Conservation (phyloP, 92 coral and sea anemone species). For the Epizoanthus ramosus region DNA sequence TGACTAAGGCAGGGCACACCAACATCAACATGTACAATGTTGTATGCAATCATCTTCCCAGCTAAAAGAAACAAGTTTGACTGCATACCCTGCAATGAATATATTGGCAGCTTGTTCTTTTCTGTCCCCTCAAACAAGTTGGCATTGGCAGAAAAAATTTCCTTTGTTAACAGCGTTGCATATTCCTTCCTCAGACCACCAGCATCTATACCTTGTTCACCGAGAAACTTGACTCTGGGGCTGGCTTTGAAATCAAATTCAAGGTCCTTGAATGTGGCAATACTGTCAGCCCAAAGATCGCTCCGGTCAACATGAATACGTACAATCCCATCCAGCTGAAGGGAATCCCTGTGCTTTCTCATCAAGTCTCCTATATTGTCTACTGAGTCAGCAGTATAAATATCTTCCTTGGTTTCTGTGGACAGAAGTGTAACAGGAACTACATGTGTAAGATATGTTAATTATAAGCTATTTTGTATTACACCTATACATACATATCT, state of each 20-base stretch:
- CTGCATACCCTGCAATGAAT: conserved; percentile 47
- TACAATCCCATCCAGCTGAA: conserved; percentile 39
- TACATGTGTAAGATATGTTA: conserved; percentile 20
- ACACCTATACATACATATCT: too few relatives aligned
- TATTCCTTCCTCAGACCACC: conserved; percentile 63
- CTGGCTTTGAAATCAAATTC: conserved; percentile 34
- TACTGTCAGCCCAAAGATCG: conserved; percentile 58
- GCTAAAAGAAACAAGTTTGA: conserved; percentile 55
- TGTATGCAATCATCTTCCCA: conserved; percentile 65
- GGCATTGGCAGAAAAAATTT: conserved; percentile 59
- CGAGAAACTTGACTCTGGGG: conserved; percentile 48
- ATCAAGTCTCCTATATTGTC: conserved; percentile 40
- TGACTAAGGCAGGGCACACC: conserved; percentile 62
- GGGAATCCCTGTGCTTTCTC: conserved; percentile 22
- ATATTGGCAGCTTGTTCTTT: conserved; percentile 56
- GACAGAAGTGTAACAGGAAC: conserved; percentile 35
- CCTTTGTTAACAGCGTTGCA: conserved; percentile 46
- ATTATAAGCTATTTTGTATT: not conserved
- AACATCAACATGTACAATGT: conserved; percentile 51
- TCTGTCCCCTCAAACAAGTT: conserved; percentile 64
- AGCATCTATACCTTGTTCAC: conserved; percentile 64
- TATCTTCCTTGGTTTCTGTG: conserved; percentile 12
- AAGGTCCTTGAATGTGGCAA: conserved; percentile 52
- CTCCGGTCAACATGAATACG: conserved; percentile 42
- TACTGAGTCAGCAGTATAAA: conserved; percentile 1